Evolutionary conservation across 2,797 vertebrate species (phyloP).

Genomic region (Chanos chanos): DNA sequence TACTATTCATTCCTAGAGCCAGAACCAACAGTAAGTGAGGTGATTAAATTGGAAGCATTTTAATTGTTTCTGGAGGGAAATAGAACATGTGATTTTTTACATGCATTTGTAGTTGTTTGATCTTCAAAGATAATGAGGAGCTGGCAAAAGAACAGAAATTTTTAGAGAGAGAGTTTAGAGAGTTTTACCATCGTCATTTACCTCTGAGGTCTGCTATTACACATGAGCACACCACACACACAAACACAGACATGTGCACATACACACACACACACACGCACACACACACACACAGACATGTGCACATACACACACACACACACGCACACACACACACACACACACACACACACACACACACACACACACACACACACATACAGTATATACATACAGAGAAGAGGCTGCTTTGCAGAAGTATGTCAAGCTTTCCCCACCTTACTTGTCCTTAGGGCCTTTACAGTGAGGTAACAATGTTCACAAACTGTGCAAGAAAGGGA

Average conservation of each 20-base stretch:
- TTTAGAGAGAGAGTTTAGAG: too few species aligned
- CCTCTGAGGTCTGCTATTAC: constrained; percentile 4
- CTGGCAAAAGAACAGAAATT: constrained; percentile 45
- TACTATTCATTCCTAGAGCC: neutral
- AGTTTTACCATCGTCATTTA: constrained; percentile 46
- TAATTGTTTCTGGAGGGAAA: constrained; percentile 49
- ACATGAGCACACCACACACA: constrained; percentile 9
- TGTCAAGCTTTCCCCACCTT: too few species aligned
- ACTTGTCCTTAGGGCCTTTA: too few species aligned
- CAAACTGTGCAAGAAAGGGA: too few species aligned
- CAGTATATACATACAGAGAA: too few species aligned
- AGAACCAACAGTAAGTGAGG: neutral
- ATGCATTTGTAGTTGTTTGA: constrained; percentile 49
- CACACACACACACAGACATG: too few species aligned
- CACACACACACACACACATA: too few species aligned
- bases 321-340: constrained; percentile 9
- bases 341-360: too few species aligned
- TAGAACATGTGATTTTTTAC: constrained; percentile 31
- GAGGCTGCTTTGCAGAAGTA: too few species aligned
- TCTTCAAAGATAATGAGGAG: constrained; percentile 58
- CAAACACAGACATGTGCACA: constrained; percentile 12
- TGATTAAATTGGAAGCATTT: constrained; percentile 20
- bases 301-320: constrained; percentile 6
- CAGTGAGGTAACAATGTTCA: too few species aligned
- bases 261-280: too few species aligned